Conservation (phyloP, 1,140 invertebrate genomes). For the Diorhabda sublineata region DNA sequence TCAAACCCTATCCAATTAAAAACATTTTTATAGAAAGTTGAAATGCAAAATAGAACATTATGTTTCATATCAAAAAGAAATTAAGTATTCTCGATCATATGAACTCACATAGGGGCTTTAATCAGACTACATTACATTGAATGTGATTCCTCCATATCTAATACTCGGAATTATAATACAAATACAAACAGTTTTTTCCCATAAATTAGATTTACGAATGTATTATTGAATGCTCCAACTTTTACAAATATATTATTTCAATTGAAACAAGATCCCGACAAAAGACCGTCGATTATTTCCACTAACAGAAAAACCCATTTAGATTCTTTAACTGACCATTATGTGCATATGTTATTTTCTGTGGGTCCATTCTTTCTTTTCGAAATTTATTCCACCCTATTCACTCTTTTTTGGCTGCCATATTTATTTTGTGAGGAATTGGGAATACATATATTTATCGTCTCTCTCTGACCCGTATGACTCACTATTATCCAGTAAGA, state of each 20-base stretch:
- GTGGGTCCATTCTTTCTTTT: constrained; percentile 32
- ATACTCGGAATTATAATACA: not conserved
- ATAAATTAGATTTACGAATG: constrained; percentile 4
- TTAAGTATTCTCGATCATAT: no score
- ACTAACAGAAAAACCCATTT: constrained; percentile 27
- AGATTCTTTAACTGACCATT: constrained; percentile 34
- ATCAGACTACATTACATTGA: no score
- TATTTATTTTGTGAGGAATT: constrained; percentile 20
- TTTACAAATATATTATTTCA: constrained; percentile 13
- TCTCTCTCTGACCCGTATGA: constrained; percentile 12
- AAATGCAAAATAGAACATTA: no score
- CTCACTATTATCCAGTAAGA: constrained; percentile 8
- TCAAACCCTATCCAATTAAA: no score
- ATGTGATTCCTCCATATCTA: no score
- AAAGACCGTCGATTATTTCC: constrained; percentile 34
- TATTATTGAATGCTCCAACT: not conserved
- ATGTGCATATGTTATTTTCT: constrained; percentile 36
- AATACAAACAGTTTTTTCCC: constrained; percentile 3
- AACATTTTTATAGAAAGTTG: no score
- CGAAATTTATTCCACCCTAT: constrained; percentile 12
- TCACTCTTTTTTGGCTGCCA: constrained; percentile 18
- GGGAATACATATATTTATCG: not conserved
- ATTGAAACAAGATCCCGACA: constrained; percentile 23
- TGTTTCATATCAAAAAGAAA: no score
- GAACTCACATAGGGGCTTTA: no score